phyloP scores from a whole-genome alignment of 2,113 vertebrate species.

The Hippocampus guttulatus region DNA sequence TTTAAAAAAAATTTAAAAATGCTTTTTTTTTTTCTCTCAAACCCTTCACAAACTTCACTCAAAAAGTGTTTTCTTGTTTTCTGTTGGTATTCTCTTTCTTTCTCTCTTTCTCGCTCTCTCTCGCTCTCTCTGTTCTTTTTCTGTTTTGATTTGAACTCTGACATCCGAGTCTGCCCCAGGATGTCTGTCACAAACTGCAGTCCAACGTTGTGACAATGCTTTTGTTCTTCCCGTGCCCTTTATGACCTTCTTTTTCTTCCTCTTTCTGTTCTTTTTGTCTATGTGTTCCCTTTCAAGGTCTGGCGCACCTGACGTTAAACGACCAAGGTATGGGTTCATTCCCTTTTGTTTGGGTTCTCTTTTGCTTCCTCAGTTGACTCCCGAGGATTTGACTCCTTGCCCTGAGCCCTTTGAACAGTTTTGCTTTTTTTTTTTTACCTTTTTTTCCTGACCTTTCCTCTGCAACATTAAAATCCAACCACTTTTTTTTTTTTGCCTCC shows the following conservation, averaged over 20 bases:
- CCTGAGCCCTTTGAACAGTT: conserved; percentile 34
- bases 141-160: conserved; percentile 76
- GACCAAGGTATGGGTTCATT: conserved; percentile 81
- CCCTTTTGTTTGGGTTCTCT: conserved; percentile 57
- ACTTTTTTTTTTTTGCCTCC: conserved; percentile 3
- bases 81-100: conserved; percentile 60
- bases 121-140: conserved; percentile 38
- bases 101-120: conserved; percentile 44
- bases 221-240: conserved; percentile 79
- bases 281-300: conserved; percentile 80
- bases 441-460: conserved; percentile 40
- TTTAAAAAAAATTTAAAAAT: conserved; percentile 75
- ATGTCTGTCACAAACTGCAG: conserved; percentile 86
- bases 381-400: conserved; percentile 55
- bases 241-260: conserved; percentile 80
- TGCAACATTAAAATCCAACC: conserved; percentile 38
- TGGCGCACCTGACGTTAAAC: conserved; percentile 84
- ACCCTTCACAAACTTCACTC: conserved; percentile 70
- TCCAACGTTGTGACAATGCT: conserved; percentile 85
- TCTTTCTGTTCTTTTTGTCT: conserved; percentile 78
- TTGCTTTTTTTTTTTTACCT: conserved; percentile 41
- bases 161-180: conserved; percentile 79
- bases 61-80: conserved; percentile 78
- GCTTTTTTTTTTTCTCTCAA: conserved; percentile 68
- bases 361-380: conserved; percentile 45